phyloP scores from a whole-genome alignment of 2,888 invertebrate species.

The Masnerella sp. region DNA sequence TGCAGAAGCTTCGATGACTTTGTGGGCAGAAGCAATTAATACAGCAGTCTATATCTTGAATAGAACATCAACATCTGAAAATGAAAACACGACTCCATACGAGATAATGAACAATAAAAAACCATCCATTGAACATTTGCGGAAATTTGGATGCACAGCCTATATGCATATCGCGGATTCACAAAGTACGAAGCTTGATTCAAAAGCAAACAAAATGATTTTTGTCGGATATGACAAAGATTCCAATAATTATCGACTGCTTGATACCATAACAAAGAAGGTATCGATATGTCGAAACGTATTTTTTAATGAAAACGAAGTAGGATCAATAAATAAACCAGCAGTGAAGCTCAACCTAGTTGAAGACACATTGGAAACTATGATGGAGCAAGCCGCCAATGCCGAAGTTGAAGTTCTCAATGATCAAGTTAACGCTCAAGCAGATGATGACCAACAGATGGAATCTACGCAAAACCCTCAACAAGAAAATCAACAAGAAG shows the following conservation, averaged over 20 bases:
- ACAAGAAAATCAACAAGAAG: not conserved
- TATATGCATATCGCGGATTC: constrained; percentile 47
- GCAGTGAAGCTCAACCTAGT: no score
- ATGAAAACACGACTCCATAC: constrained; percentile 16
- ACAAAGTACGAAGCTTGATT: constrained; percentile 22
- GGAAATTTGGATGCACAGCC: constrained; percentile 31
- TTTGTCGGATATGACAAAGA: constrained; percentile 55
- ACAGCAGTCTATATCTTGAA: not conserved
- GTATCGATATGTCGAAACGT: constrained; percentile 17
- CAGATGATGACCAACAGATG: no score
- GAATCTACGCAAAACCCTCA: no score
- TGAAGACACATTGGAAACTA: no score
- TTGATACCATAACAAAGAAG: constrained; percentile 28
- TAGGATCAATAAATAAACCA: not conserved
- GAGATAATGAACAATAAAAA: constrained; percentile 27
- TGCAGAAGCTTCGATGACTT: not conserved
- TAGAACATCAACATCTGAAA: not conserved
- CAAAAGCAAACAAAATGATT: constrained; percentile 27
- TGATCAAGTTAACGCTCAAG: no score
- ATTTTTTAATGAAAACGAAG: constrained; percentile 3
- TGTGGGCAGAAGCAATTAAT: constrained; percentile 19
- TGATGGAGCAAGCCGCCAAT: no score
- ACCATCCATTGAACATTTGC: constrained; percentile 25
- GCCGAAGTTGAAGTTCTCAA: no score
- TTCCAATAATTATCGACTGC: constrained; percentile 34